Base-by-base conservation (phyloP, 2,797 vertebrate genomes). In the Ispidina picta region DNA sequence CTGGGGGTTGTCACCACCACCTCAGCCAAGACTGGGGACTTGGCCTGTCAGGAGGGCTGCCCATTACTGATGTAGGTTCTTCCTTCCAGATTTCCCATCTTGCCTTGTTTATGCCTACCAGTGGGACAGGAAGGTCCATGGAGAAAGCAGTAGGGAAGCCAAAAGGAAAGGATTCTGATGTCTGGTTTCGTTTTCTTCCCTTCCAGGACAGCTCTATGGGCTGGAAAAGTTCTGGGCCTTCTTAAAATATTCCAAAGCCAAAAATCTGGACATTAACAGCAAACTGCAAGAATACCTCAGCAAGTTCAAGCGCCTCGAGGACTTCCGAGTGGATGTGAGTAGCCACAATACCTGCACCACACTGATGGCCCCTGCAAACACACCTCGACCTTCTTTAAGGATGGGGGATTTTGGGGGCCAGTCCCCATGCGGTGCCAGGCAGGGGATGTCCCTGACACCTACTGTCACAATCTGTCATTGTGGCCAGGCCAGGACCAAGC, bases 161-260 rank as follows among this genome's bases (percentile, higher is more conserved):
- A 25, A 41, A 12, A 46, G 35, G 21, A 46, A 63, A 23, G 5
- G 6, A n/a, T 48, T 68, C 43, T 80, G 37, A 95, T 3, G 1
- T 41, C 12, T 90, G 25, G 12, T 29, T 73, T 73, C 52, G 3
- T 60, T 65, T 72, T 66, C 17, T 33, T 6, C 4, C 35, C 11
- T 35, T 88, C 31, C 92, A 99, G 99, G 99, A 83, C 99, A 99
- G 93, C 98, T 99, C 21, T 99, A 99, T 37, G 99, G 99, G 92
- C 98, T 99, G 77, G 99, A 99, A 97, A 99, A 99, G 97, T 99
- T 99, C 97, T 99, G 99, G 99, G 99, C 99, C 91, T 99, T 99
- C 97, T 98, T 99, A 68, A 99, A 99, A 97, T 99, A 99, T 98
- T 99, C 99, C 90, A 99, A 99, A 98, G 98, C 98, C 95, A 99